Evolutionary conservation across 1,140 invertebrate species (phyloP).

Genomic region (Bombus fervidus): DNA sequence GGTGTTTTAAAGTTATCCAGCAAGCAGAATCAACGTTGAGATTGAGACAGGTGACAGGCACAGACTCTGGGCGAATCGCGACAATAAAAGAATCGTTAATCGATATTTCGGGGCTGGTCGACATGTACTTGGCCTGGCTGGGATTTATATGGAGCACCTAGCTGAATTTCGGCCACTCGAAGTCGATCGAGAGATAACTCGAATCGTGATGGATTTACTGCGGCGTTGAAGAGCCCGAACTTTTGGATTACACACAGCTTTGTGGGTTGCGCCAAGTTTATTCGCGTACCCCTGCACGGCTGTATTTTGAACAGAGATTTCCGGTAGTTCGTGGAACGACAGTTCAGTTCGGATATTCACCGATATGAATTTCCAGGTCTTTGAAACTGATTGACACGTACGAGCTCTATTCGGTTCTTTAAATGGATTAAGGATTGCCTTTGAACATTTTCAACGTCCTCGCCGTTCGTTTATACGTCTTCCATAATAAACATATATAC

Average conservation of each 20-base stretch:
- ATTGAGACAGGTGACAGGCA: neutral
- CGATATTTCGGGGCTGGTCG: constrained; percentile 20
- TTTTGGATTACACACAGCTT: constrained; percentile 40
- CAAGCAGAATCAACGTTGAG: neutral
- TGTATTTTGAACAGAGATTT: constrained; percentile 4
- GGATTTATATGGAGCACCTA: constrained; percentile 13
- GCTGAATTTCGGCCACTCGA: constrained; percentile 30
- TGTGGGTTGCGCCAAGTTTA: constrained; percentile 32
- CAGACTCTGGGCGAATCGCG: neutral
- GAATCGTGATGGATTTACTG: constrained; percentile 46
- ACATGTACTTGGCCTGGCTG: neutral
- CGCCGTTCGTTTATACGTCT: neutral
- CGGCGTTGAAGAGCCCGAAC: constrained; percentile 29
- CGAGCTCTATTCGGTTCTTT: neutral
- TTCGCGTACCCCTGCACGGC: neutral
- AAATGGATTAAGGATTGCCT: neutral
- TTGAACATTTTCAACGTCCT: neutral
- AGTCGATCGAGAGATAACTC: constrained; percentile 36
- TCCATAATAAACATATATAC: too few relatives aligned
- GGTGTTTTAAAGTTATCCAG: neutral
- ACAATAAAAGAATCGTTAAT: constrained; percentile 29
- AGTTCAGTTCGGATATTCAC: neutral
- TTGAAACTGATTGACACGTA: neutral
- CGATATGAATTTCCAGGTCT: neutral
- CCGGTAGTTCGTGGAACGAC: constrained; percentile 3